phyloP scores from a whole-genome alignment of 2,797 vertebrate genomes.

The Tenualosa thibaudeaui region DNA sequence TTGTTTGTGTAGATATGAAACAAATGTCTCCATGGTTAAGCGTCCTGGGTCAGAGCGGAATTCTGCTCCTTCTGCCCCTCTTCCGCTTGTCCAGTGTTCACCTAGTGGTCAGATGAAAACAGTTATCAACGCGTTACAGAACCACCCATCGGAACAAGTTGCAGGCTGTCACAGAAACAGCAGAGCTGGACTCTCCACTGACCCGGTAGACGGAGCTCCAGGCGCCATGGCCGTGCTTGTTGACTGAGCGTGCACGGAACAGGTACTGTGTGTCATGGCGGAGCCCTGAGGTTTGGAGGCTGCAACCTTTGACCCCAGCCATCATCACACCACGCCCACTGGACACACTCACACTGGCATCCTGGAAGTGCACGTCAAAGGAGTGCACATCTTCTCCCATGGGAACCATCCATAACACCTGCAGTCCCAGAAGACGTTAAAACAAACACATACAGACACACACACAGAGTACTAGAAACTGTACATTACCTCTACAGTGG shows the following conservation, averaged over 20 bases:
- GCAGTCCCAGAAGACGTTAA: not conserved
- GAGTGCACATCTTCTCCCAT: conserved; percentile 29
- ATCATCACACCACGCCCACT: not conserved
- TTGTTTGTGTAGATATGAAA: not conserved
- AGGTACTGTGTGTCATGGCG: conserved; percentile 16
- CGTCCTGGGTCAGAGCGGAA: not conserved
- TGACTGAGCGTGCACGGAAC: conserved; percentile 32
- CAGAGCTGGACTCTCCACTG: not conserved
- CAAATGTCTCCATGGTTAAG: not conserved
- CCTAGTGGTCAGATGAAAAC: not conserved
- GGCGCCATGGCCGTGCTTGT: conserved; percentile 13
- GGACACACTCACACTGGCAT: not conserved
- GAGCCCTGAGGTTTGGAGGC: conserved; percentile 21
- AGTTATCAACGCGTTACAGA: not conserved
- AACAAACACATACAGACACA: not conserved
- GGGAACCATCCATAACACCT: conserved; percentile 42
- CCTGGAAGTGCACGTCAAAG: conserved; percentile 41
- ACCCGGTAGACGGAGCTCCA: conserved; percentile 41
- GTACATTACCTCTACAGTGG: not conserved
- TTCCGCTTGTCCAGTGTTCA: not conserved
- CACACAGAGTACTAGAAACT: not conserved
- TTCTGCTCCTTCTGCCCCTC: not conserved
- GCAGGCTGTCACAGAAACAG: not conserved
- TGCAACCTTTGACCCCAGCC: conserved; percentile 28
- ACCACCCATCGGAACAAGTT: not conserved